Conservation (phyloP, 2,113 vertebrate species). For the Enhydra lutris region DNA sequence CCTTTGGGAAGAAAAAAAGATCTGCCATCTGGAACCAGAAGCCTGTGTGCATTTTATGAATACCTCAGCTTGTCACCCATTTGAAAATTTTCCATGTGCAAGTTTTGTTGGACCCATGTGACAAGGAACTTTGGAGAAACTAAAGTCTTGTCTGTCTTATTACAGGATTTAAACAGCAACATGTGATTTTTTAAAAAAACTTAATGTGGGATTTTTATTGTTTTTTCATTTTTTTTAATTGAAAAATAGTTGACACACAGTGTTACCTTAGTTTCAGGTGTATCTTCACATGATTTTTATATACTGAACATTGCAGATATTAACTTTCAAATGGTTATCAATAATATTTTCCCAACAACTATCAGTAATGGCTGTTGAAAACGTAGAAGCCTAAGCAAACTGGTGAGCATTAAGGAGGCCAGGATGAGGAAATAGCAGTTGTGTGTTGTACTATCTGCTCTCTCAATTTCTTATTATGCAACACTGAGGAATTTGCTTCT, state of each 20-base stretch:
- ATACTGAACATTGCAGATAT: not conserved
- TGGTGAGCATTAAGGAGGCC: not conserved
- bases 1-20: not conserved
- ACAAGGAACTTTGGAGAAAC: not conserved
- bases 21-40: not conserved
- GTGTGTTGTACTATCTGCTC: accelerated
- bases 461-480: not conserved
- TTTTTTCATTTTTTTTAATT: not conserved
- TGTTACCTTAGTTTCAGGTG: not conserved
- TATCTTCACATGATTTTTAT: not conserved
- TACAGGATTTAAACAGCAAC: not conserved
- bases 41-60: not conserved
- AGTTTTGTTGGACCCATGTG: not conserved
- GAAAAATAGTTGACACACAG: not conserved
- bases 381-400: not conserved
- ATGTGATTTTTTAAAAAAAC: not conserved
- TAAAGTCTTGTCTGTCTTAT: not conserved
- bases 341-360: not conserved
- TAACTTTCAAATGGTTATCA: not conserved
- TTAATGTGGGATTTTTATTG: not conserved
- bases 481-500: not conserved
- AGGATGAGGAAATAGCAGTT: not conserved
- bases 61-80: not conserved
- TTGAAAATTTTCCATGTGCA: not conserved
- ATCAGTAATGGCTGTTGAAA: not conserved